A percentile compares a stretch with the other conserved stretches of the same genome.
Conservation (phyloP, 2,888 invertebrate genomes). For the Rhingia rostrata region DNA sequence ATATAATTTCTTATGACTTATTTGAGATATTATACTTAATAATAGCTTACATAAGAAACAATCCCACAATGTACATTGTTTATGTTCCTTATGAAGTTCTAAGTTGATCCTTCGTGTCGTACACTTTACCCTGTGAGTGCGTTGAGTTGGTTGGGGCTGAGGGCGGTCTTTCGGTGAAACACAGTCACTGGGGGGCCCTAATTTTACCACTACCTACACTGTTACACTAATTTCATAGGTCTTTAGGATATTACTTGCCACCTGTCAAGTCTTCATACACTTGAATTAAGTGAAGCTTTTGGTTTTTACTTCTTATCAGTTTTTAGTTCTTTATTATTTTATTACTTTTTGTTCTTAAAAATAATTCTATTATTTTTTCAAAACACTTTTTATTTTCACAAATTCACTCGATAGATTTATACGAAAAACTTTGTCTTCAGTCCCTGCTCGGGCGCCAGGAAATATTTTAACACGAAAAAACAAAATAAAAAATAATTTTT, state of each 20-base stretch:
- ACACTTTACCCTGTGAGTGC: constrained; percentile 8
- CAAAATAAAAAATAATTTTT: no score
- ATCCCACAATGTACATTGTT: neutral
- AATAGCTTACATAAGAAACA: constrained; percentile 3
- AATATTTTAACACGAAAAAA: no score
- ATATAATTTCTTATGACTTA: neutral
- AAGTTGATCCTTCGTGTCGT: neutral
- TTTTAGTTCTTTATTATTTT: no score
- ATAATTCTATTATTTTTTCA: no score
- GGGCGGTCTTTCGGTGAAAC: constrained; percentile 2
- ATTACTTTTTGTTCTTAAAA: no score
- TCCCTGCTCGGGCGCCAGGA: no score
- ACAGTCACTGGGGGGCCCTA: constrained; percentile 5
- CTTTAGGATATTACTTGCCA: constrained; percentile 4
- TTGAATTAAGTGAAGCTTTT: neutral
- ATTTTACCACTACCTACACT: neutral
- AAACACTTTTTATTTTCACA: no score
- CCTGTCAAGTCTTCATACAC: constrained; percentile 11
- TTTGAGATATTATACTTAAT: neutral
- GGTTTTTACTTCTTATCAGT: no score
- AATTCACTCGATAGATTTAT: no score
- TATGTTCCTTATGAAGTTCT: neutral
- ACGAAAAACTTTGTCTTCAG: no score
- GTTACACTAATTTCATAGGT: constrained; percentile 11
- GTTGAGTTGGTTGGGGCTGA: constrained; percentile 15